phyloP scores from a whole-genome alignment of 2,888 invertebrate genomes.

The Conistra vaccinii region DNA sequence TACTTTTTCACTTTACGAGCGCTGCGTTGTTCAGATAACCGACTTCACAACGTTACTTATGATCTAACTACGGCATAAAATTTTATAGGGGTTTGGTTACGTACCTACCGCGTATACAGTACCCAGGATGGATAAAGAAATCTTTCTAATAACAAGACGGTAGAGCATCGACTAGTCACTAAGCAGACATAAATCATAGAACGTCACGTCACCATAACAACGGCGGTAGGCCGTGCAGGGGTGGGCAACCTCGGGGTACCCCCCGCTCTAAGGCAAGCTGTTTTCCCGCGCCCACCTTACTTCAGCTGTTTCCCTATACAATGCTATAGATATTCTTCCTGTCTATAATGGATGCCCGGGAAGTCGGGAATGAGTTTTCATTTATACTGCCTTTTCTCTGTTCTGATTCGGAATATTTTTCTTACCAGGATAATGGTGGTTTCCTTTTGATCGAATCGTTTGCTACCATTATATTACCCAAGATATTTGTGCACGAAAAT shows the following conservation, averaged over 20 bases:
- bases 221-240: slow-evolving; percentile 74
- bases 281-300: slow-evolving; percentile 82
- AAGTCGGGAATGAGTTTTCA: slow-evolving; percentile 75
- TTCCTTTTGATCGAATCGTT: slow-evolving; percentile 32
- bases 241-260: slow-evolving; percentile 72
- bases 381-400: slow-evolving; percentile 73
- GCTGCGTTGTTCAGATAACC: slow-evolving; percentile 57
- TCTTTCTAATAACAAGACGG: slow-evolving; percentile 57
- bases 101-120: slow-evolving; percentile 42
- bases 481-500: slow-evolving; percentile 26
- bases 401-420: slow-evolving; percentile 60
- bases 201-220: slow-evolving; percentile 84
- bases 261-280: slow-evolving; percentile 72
- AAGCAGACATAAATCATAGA: slow-evolving; percentile 83
- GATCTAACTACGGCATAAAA: slow-evolving; percentile 52
- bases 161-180: slow-evolving; percentile 72
- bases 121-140: slow-evolving; percentile 48
- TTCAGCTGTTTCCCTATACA: slow-evolving; percentile 82
- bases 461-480: slow-evolving; percentile 9
- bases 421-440: slow-evolving; percentile 38
- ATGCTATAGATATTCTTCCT: slow-evolving; percentile 75
- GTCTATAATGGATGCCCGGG: slow-evolving; percentile 76
- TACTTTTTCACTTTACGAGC: slow-evolving; percentile 59
- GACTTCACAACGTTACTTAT: slow-evolving; percentile 63
- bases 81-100: slow-evolving; percentile 61